Evolutionary conservation across 2,797 vertebrate species (phyloP), one percentile per base, ranked within the genome.

Genomic region (Pangasius macronema): DNA sequence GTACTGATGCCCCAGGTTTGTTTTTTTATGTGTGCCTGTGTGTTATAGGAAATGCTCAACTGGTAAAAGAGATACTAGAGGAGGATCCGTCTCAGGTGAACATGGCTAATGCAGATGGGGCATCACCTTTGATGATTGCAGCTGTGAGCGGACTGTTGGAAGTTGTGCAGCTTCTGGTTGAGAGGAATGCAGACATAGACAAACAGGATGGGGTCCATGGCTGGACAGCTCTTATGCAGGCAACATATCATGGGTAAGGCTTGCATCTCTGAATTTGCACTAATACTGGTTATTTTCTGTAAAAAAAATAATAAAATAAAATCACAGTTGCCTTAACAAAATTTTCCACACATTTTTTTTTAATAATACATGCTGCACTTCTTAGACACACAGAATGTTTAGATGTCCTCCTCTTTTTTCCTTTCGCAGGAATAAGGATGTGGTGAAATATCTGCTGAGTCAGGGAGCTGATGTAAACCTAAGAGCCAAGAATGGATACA

Each of bases 181-280:
- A 99, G 90, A 97, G 96, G 93, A 97, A 94, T 0, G 98, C 97
- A 0, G 97, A 98, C 63, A 88, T 98, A 46, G 96, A 99, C 94
- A 98, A 97, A 89, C 98, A 98, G 87, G 98, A 99, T 87, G 95
- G 95, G 0, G 95, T 97, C 46, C 98, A 99, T 3, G 98, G 98
- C 30, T 99, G 98, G 98, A 99, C 98, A 0, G 98, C 98, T 18
- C 95, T 99, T 77, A 99, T 99, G 98, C 98, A 99, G 92, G 98
- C 98, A 83, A 99, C 98, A 0, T 99, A 99, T 90, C 98, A 99
- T 0, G 98, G 98, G 98, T 99, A 92, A 91, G 91, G 61, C 59
- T 65, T 82, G 39, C 24, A 82, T 82, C 11, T 42, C 39, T 10
- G 42, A 82, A 67, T 67, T n/a, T 27, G 9, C 3, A 8, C 7